Base-by-base conservation (phyloP, 2,888 invertebrate genomes). In the Chalcosyrphus nemorum region DNA sequence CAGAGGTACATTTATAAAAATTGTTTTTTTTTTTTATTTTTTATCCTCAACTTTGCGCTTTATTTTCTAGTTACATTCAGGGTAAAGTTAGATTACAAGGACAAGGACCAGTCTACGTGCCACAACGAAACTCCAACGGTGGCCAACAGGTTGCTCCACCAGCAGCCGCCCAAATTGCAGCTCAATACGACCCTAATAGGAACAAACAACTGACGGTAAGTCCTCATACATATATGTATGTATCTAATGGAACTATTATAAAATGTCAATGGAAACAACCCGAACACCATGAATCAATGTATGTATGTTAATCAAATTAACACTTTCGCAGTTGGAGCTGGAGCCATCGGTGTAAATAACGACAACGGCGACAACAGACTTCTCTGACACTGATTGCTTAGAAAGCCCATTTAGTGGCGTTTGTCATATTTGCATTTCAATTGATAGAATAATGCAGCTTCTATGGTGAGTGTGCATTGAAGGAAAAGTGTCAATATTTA, bases 161-260 rank as follows among this genome's bases (percentile, higher is more conserved):
- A 19, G 80, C 85, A 71, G 88, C 88, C 11, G 88, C 88, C 9
- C 90, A 91, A 86, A 90, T 91, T 75, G 91, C 89, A 4, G 89
- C 91, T 7, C 91, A 91, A 87, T 91, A 91, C 75, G 90, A 91
- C 56, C 89, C 90, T 1, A 86, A 87, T 11, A 88, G 88, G 35
- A 88, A 88, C 86, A 89, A 88, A 68, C 88, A 87, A 24, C 87
- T 86, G 7, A 47, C 66, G 54, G 86, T 87, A 84, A 86, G 87
- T 87, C 29, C 11, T 17, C 54, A 19, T 32, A 61, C 13, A 9
- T 21, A 9, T 1, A n/a, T 7, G 38, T 66, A 19, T 27, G 9
- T 41, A 32, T 63, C 61, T 41, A 50, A 54, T 43, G 63, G 13
- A 2, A 24, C 9, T n/a, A 32, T 15, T 17, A 29, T 54, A 15